Evolutionary conservation across 1,140 invertebrate genomes (phyloP), one percentile per base, ranked within the genome.

Genomic region (Anthonomus grandis): DNA sequence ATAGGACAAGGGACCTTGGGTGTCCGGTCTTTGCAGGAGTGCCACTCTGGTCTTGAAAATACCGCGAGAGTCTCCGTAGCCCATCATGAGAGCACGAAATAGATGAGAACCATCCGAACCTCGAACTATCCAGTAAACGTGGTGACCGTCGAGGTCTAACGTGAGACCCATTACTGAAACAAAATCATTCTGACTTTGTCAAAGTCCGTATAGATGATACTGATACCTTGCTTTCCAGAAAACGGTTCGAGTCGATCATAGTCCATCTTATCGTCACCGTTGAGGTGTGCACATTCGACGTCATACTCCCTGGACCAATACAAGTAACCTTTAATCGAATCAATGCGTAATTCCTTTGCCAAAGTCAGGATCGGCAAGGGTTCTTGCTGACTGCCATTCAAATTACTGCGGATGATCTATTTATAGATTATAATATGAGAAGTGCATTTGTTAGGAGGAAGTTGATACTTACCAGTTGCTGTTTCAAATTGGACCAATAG

Each of bases 221-320:
- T 34, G 5, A 39, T 73, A 84, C 83, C 82, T 80, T 88, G 84
- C 71, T 86, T 88, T 1, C 87, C 89, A 63, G 84, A 85, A 71
- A 91, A 91, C 37, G 87, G 77, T 60, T 85, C 82, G 31, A 86
- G 81, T 39, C 81, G 80, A 71, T 88, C 87, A 68, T 91, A 89
- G 18, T 64, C 57, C 38, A 83, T 78, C 61, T 83, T 81, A 50
- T 90, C 83, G 60, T 85, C 85, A 0, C 89, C 92, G 73, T 91
- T 92, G 0, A 93, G 74, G 36, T 83, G 77, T 0, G 89, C 83
- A 25, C 86, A 84, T 74, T 91, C 87, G 0, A 97, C 81, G 0
- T 86, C 84, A 58, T 90, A 84, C 0, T 83, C 83, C 0, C 92
- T 95, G 6, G 89, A 88, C 87, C 92, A 97, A 67, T 95, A 93